Conservation (phyloP, 2,113 vertebrate species). For the Vulpes lagopus region DNA sequence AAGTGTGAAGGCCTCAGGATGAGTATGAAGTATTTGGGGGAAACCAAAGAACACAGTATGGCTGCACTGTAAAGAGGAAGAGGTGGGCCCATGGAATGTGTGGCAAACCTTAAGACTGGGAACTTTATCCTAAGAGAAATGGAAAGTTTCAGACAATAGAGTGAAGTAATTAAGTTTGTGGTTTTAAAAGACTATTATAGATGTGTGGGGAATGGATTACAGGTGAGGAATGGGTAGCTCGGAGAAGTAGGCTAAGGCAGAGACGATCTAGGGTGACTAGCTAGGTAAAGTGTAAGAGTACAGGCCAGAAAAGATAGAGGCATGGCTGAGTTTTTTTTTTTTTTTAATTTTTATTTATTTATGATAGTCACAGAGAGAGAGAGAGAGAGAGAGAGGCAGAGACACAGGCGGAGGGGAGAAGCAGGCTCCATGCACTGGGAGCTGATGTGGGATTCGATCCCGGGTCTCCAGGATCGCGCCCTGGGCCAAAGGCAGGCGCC, state of each 20-base stretch:
- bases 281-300: not conserved
- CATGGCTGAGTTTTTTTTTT: not conserved
- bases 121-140: not conserved
- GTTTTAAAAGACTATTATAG: not conserved
- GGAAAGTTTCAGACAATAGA: not conserved
- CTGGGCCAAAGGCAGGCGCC: too few relatives aligned
- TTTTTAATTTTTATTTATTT: too few relatives aligned
- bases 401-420: too few relatives aligned
- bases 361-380: too few relatives aligned
- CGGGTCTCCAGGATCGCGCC: too few relatives aligned
- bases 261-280: not conserved
- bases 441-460: too few relatives aligned
- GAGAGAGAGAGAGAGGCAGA: too few relatives aligned
- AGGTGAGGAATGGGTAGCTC: not conserved
- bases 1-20: not conserved
- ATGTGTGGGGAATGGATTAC: not conserved
- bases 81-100: not conserved
- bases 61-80: not conserved
- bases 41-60: conserved; percentile 12
- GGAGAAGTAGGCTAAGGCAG: not conserved
- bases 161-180: not conserved
- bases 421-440: too few relatives aligned
- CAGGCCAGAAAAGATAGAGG: not conserved
- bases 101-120: not conserved
- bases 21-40: not conserved